Evolutionary conservation across 2,888 invertebrate species (phyloP), one percentile per base, ranked within the genome.

Genomic region (Lochmaea crataegi): DNA sequence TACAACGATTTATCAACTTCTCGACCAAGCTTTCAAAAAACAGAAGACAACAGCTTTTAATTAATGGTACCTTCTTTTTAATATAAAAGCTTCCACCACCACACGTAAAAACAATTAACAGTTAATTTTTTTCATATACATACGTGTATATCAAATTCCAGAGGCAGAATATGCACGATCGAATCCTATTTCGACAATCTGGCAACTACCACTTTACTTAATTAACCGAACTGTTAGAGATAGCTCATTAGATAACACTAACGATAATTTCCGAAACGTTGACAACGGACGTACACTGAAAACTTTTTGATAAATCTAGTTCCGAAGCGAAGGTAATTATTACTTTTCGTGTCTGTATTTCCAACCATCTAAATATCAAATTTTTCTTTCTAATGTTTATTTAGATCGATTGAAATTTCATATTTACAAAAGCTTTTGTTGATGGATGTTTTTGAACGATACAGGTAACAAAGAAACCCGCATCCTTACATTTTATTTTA

Each of bases 181-280:
- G 58, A 68, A 67, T 57, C 57, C 58, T 45, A 42, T 68, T 68
- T 60, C 60, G 32, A 45, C 48, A 69, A 69, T 69, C 68, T 68
- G 61, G 68, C 22, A 68, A 61, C 68, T 51, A 38, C 48, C 60
- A 68, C 68, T 68, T 68, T 51, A 68, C 60, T 68, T 68, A 68
- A 68, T 68, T 68, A 68, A 68, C 68, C 60, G 48, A 68, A 68
- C 68, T 61, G 68, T 68, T 60, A 60, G 68, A 68, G 68, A 68
- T 68, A 61, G 48, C 61, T 61, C 68, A 68, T 68, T 68, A 68
- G 61, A 68, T 60, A 66, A 51, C 60, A 68, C 68, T 60, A 68
- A 51, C 61, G 68, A 60, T 68, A 68, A 68, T 68, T 68, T 61
- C 57, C 22, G 22, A 18, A 57, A 57, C 57, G 57, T 26, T 57